Conservation (phyloP, 2,113 vertebrate genomes). For the Malurus elegans region DNA sequence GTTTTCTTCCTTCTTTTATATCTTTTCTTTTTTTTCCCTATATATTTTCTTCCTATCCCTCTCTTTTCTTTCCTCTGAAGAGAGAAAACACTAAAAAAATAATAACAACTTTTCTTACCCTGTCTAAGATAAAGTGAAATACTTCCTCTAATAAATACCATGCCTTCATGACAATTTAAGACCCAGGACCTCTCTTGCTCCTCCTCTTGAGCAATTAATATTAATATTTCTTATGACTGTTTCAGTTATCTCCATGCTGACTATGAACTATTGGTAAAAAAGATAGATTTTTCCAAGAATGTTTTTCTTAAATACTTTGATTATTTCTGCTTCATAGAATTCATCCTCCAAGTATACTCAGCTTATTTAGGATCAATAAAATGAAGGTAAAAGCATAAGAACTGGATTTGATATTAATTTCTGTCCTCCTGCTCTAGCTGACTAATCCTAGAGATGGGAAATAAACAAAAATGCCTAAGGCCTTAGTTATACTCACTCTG, state of each 20-base stretch:
- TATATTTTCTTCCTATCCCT: neutral
- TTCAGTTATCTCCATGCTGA: neutral
- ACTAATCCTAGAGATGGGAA: neutral
- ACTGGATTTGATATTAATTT: neutral
- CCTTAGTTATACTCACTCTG: neutral
- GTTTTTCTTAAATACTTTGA: neutral
- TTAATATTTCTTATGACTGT: neutral
- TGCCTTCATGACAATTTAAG: neutral
- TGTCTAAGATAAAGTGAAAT: neutral
- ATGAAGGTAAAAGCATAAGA: neutral
- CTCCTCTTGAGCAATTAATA: neutral
- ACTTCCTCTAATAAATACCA: neutral
- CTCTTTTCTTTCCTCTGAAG: neutral
- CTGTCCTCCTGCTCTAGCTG: neutral
- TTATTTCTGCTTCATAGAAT: neutral
- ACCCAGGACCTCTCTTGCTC: neutral
- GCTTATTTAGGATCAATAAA: neutral
- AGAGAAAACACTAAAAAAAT: neutral
- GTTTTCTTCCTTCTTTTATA: neutral
- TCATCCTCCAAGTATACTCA: neutral
- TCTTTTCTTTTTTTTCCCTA: neutral
- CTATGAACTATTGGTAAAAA: neutral
- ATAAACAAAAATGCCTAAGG: neutral
- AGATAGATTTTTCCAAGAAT: neutral
- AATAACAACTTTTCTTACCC: neutral